Percentiles rank a stretch among this genome's conserved stretches.
Evolutionary conservation across 2,113 vertebrate genomes (phyloP).

Genomic region (Hippolais icterina): DNA sequence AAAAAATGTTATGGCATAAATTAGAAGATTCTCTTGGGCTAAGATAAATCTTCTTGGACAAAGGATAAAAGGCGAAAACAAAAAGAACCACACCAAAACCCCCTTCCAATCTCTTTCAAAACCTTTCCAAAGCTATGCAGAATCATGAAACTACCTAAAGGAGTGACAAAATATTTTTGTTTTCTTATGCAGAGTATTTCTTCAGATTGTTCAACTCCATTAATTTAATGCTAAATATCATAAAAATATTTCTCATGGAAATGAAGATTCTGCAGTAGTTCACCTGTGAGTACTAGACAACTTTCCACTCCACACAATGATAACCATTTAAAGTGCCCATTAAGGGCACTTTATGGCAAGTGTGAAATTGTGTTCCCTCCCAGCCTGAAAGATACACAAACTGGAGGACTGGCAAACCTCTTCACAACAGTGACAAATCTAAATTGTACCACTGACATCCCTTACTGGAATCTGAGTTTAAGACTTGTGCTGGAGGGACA

Average conservation of each 20-base stretch:
- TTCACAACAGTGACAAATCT: background rate
- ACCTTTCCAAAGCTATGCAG: background rate
- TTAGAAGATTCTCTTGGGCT: background rate
- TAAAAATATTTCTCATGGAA: background rate
- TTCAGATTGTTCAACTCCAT: background rate
- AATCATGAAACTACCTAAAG: background rate
- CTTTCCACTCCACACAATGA: background rate
- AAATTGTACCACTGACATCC: background rate
- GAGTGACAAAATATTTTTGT: background rate
- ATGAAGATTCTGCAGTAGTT: background rate
- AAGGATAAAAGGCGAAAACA: background rate
- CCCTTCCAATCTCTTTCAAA: background rate
- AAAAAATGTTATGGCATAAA: background rate
- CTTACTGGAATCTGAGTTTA: background rate
- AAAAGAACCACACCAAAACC: background rate
- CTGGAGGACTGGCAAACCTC: background rate
- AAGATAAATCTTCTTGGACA: background rate
- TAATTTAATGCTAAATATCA: background rate
- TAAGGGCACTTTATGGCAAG: background rate
- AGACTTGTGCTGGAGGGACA: background rate
- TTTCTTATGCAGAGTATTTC: background rate
- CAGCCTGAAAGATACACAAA: background rate
- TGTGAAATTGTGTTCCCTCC: background rate
- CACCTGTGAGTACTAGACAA: background rate
- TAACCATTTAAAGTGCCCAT: background rate